A percentile compares a stretch with the other conserved stretches of the same genome.
phyloP scores from a whole-genome alignment of 2,113 vertebrate genomes.

The Spermophilus dauricus region DNA sequence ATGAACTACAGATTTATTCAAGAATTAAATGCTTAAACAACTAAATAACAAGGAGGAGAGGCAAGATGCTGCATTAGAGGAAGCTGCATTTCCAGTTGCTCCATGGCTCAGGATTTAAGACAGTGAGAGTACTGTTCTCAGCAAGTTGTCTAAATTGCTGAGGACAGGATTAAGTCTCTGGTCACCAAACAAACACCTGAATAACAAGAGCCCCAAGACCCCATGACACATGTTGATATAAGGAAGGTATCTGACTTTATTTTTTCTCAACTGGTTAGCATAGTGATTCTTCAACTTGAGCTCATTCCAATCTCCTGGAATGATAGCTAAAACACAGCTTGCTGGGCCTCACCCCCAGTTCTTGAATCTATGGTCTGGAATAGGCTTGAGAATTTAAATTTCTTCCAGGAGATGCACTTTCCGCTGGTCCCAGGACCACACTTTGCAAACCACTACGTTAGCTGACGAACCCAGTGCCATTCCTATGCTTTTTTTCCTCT shows the following conservation, averaged over 20 bases:
- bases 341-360: background rate
- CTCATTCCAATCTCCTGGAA: background rate
- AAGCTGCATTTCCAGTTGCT: too few relatives aligned
- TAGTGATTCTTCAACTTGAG: background rate
- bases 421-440: background rate
- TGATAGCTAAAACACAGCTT: background rate
- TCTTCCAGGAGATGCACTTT: background rate
- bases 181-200: too few relatives aligned
- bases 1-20: background rate
- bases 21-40: constrained; percentile 23
- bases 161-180: too few relatives aligned
- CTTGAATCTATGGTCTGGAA: background rate
- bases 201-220: too few relatives aligned
- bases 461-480: background rate
- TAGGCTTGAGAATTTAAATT: background rate
- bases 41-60: background rate
- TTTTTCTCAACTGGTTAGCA: background rate
- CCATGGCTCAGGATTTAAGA: too few relatives aligned
- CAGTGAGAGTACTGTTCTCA: too few relatives aligned
- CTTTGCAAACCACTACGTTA: constrained; percentile 17
- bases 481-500: background rate
- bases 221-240: background rate
- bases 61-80: too few relatives aligned
- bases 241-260: background rate
- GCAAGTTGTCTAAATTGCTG: too few relatives aligned